Evolutionary conservation across 2,888 invertebrate species (phyloP), one percentile per base, ranked within the genome.

Genomic region (Cheilosia pagana): DNA sequence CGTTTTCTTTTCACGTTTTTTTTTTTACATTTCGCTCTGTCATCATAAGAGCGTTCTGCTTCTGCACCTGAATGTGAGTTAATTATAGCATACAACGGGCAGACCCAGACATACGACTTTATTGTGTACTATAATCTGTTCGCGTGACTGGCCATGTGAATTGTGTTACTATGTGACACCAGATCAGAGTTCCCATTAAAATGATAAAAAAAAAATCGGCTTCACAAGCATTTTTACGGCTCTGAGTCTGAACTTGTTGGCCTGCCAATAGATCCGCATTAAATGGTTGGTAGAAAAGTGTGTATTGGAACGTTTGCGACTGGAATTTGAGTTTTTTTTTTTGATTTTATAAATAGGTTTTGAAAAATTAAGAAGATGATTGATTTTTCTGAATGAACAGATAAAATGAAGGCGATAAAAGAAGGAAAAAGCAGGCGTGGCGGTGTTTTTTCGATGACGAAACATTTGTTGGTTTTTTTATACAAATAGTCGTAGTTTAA

Each of bases 141-240:
- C 65, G 39, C 65, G 41, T 53, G 65, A n/a, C 39, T 5, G 6
- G 3, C 41, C 52, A 72, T 48, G 70, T 25, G 57, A 74, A 74
- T 35, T 65, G 74, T 74, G 74, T 74, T 74, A 74, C 74, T 48
- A 74, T 65, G 74, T 74, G 74, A 74, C 55, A 48, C n/a, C 14
- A n/a, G 63, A 48, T 48, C 35, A 48, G 63, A 57, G 63, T 48
- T 63, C 65, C 45, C 35, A 74, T 57, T 48, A 35, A 21, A 35
- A 35, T 35, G 12, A 35, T 12, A 31, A 25, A 39, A 39, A 23
- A 12, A 52, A 41, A 35, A 19, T 8, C 3, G 3, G 45, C 19
- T 45, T 8, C 3, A 8, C 45, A 1, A 39, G 35, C 57, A 57
- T 35, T 21, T 59, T 59, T 52, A 53, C 19, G 23, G 6, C 45